Evolutionary conservation across 2,888 invertebrate species (phyloP), one percentile per base, ranked within the genome.

Genomic region (Hemaris fuciformis): DNA sequence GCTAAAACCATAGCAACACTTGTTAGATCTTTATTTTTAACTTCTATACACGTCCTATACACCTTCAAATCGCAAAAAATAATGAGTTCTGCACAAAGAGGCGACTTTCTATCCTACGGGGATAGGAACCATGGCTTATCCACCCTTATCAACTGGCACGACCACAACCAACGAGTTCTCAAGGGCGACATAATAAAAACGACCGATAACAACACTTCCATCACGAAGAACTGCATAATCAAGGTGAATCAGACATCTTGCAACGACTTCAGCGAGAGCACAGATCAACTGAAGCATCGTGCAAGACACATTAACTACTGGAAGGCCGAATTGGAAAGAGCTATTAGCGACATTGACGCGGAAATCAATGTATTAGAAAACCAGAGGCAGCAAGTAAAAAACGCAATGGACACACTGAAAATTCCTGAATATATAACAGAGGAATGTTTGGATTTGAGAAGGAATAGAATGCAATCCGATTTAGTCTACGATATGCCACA

Each of bases 401-500:
- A 91, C 56, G 90, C 91, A 5, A 87, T 86, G 73, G 86, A 87
- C 15, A 80, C 81, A 0, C 61, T 89, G 0, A 91, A 84, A 58
- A 85, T 81, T 63, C 90, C 87, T 0, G 81, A 87, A 61, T 83
- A 82, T 58, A 86, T 91, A 70, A 94, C 94, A 0, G 94, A 95
- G 7, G 96, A 97, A 82, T 96, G 96, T 72, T 79, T 97, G 13
- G 94, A 95, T 59, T 81, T 95, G 27, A 91, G 97, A 70, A 89
- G 94, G 0, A 93, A 94, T 8, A 93, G 97, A 58, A 93, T 96
- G 71, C 96, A 96, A 71, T 94, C 95, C 0, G 97, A 97, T 81
- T 83, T 96, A 1, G 94, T 96, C 0, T 93, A 95, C 43, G 97
- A 97, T 74, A 93, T 94, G 59, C 95, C 96, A 0, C 96, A 97